Evolutionary conservation across 2,113 vertebrate genomes (phyloP).

Genomic region (Strigops habroptila): DNA sequence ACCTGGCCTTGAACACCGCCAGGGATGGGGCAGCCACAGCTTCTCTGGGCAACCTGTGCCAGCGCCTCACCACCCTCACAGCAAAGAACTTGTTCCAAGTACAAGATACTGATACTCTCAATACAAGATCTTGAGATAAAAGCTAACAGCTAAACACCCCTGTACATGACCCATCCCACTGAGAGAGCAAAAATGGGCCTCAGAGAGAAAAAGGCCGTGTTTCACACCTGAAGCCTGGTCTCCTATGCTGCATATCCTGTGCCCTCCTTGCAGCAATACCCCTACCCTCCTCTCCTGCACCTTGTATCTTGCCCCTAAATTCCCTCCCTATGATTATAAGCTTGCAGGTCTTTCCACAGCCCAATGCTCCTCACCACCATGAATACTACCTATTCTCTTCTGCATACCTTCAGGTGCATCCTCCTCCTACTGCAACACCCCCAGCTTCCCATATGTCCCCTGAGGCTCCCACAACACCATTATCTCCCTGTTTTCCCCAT

Average conservation of each 20-base stretch:
- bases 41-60: background rate
- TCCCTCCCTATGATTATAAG: background rate
- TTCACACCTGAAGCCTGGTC: background rate
- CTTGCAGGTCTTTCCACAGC: background rate
- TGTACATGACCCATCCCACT: rapidly evolving
- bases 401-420: rapidly evolving
- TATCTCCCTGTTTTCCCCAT: background rate
- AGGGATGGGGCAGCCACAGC: background rate
- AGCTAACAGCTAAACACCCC: background rate
- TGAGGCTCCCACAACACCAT: background rate
- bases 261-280: background rate
- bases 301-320: background rate
- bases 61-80: background rate
- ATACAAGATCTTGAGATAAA: background rate
- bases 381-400: background rate
- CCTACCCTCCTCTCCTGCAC: background rate
- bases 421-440: background rate
- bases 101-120: background rate
- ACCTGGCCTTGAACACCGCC: no score
- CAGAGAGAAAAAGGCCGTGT: background rate
- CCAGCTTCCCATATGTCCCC: background rate
- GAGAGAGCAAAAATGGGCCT: background rate
- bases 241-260: background rate
- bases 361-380: rapidly evolving
- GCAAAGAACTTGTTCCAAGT: background rate